phyloP scores from a whole-genome alignment of 2,113 vertebrate species.

The Corythaixoides concolor region DNA sequence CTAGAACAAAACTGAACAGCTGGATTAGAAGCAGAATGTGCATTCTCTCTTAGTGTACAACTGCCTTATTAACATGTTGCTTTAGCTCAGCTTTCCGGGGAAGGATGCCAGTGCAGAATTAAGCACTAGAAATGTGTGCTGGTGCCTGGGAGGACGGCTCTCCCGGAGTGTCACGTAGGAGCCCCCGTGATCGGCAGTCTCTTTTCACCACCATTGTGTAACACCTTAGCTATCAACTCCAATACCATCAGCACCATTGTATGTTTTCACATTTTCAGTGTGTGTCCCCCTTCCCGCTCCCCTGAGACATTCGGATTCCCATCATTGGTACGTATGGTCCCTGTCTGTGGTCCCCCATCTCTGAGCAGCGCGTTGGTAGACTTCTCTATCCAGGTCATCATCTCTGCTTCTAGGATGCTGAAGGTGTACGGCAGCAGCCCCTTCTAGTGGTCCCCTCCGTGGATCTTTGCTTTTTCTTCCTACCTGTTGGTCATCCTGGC shows the following conservation, averaged over 20 bases:
- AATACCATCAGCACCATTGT: not conserved
- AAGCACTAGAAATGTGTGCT: not conserved
- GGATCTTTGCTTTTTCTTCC: not conserved
- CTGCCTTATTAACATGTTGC: not conserved
- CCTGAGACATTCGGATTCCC: accelerated
- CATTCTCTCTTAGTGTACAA: not conserved
- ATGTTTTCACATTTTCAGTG: not conserved
- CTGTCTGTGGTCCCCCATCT: not conserved
- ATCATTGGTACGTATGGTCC: accelerated
- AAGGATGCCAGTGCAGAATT: not conserved
- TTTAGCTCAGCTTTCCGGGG: not conserved
- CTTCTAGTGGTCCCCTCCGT: not conserved
- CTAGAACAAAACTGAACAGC: not conserved
- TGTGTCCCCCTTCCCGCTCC: not conserved
- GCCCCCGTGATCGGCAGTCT: too few relatives aligned
- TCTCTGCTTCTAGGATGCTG: not conserved
- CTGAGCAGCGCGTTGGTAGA: not conserved
- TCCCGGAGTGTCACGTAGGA: accelerated
- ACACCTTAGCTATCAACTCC: not conserved
- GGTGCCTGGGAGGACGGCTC: not conserved
- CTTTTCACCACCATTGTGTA: not conserved
- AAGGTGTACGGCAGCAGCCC: not conserved
- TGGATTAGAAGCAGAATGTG: not conserved
- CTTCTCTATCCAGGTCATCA: not conserved
- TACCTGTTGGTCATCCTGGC: not conserved